Evolutionary conservation across 2,113 vertebrate species (phyloP), one percentile per base, ranked within the genome.

Genomic region (Caranx melampygus): DNA sequence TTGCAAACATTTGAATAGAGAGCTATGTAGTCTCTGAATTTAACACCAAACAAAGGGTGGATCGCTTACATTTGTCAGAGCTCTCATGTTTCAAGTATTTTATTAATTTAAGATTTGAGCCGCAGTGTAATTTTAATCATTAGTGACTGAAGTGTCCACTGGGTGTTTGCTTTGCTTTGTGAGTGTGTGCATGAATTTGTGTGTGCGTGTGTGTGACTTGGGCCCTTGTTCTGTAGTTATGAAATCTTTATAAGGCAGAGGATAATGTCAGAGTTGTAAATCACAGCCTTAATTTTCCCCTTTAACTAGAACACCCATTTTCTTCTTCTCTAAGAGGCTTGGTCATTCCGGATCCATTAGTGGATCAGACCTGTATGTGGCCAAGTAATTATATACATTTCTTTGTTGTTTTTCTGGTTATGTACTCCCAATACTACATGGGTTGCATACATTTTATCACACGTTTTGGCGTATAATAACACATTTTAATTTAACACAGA

Each of bases 221-320:
- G 33, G 33, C 60, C n/a, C 35, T 86, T 72, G 20, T 69, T 67
- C 51, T 73, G 16, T 26, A 66, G 60, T 74, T 14, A 68, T 87
- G 31, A 87, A 72, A 69, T 75, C 21, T 44, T 70, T 71, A 62
- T 75, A 72, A 81, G 45, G 49, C 68, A 0, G 63, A 65, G 68
- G 70, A 75, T 77, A 77, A 87, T 88, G 90, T 82, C 80, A 87
- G 58, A 52, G 69, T 61, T 78, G 79, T 86, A 81, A 86, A 89
- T 91, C 78, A 78, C 21, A 60, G 65, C 33, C 55, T 31, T 78
- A 75, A 51, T 83, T 59, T 78, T 73, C 51, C 64, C 69, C 49
- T 75, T 12, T 49, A 73, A 77, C 58, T 42, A 60, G 26, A 78
- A 26, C 21, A 49, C 3, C n/a, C 67, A 60, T 81, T 79, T 16